Evolutionary conservation across 2,888 invertebrate species (phyloP).

Genomic region (Rhynchonema sp.): DNA sequence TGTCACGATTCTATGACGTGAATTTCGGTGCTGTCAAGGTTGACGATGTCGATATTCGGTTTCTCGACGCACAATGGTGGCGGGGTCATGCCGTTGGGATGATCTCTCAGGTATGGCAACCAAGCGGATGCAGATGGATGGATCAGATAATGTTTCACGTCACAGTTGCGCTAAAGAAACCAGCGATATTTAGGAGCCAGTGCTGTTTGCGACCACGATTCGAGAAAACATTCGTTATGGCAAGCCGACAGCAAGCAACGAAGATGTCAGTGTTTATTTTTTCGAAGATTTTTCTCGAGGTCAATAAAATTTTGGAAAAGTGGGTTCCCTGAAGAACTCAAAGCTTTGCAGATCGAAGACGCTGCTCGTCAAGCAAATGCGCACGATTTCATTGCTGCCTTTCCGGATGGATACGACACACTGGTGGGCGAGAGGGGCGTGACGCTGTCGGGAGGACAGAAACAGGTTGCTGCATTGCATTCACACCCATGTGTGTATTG

Average conservation of each 20-base stretch:
- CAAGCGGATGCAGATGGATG: background rate
- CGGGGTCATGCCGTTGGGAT: constrained; percentile 61
- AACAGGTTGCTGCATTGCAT: background rate
- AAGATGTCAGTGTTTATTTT: too few species aligned
- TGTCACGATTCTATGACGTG: constrained; percentile 74
- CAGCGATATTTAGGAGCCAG: constrained; percentile 64
- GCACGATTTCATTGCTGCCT: background rate
- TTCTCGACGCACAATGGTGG: constrained; percentile 61
- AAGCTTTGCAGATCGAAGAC: background rate
- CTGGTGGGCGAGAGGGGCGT: background rate
- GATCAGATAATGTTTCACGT: background rate
- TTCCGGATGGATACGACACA: background rate
- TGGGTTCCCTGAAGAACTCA: too few species aligned
- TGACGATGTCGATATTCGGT: constrained; percentile 50
- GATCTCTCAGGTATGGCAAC: constrained; percentile 52
- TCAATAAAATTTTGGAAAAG: too few species aligned
- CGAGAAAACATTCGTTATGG: constrained; percentile 87
- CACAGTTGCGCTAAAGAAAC: too few species aligned
- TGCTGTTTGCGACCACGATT: constrained; percentile 71
- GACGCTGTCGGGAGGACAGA: background rate
- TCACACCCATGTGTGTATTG: too few species aligned
- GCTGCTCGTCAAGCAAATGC: background rate
- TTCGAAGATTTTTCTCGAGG: too few species aligned
- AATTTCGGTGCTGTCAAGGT: constrained; percentile 50
- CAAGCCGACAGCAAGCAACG: constrained; percentile 36